These are phyloP conservation scores for Agapornis roseicollis DNA, from an alignment of 2,113 vertebrate species.

Conservation along the genomic window DNA sequence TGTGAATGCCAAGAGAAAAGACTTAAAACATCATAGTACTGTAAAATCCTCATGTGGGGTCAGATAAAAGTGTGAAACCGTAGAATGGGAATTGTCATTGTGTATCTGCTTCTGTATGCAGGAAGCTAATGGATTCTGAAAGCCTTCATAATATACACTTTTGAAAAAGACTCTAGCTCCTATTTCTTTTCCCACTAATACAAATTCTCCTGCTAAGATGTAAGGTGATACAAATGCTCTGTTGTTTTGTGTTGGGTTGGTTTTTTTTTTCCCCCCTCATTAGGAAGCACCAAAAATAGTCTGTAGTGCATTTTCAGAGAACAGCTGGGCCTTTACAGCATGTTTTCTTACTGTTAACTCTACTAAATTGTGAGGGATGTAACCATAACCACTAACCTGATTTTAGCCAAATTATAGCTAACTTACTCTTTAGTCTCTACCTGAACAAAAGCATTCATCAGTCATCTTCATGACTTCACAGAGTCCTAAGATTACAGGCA, in stretches of 20 bases:
- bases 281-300: neutral
- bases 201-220: neutral
- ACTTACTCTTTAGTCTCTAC: neutral
- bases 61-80: neutral
- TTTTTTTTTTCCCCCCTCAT: neutral
- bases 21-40: neutral
- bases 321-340: neutral
- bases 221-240: neutral
- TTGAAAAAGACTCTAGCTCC: neutral
- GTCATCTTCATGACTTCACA: neutral
- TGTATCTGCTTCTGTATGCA: neutral
- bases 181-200: neutral
- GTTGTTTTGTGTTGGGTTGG: neutral
- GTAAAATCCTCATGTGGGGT: neutral
- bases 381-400: neutral
- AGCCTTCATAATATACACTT: neutral
- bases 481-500: neutral
- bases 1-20: neutral
- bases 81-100: neutral
- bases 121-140: neutral
- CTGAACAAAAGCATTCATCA: slow-evolving; percentile 3
- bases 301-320: neutral
- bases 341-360: neutral
- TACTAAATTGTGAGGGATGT: neutral
- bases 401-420: slow-evolving; percentile 5